Percentiles rank a stretch among this genome's conserved stretches.
Evolutionary conservation across 1,140 invertebrate genomes (phyloP).

Genomic region (Atta colombica): DNA sequence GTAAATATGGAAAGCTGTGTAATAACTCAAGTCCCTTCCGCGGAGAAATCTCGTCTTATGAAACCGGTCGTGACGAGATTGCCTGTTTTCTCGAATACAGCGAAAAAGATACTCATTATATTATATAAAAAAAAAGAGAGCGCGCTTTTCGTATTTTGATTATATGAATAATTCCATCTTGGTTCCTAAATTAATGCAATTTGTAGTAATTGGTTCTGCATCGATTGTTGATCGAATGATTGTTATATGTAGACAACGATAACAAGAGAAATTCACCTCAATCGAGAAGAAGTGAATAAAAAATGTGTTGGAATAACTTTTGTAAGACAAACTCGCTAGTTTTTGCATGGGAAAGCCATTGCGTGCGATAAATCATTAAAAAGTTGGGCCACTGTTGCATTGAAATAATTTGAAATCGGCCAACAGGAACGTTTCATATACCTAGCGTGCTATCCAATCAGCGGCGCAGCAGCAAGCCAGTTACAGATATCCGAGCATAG

Average conservation of each 20-base stretch:
- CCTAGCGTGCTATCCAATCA: slow-evolving; percentile 75
- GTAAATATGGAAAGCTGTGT: slow-evolving; percentile 42
- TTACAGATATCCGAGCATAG: slow-evolving; percentile 80
- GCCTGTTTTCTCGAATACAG: neutral
- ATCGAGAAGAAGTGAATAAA: slow-evolving; percentile 1
- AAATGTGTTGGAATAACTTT: neutral
- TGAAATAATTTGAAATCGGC: slow-evolving; percentile 66
- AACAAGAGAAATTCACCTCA: neutral
- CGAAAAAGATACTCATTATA: neutral
- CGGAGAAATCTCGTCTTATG: slow-evolving; percentile 38
- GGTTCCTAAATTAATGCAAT: neutral
- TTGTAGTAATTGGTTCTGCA: neutral
- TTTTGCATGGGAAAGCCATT: neutral
- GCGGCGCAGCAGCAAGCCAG: slow-evolving; percentile 79
- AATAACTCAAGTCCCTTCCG: slow-evolving; percentile 29
- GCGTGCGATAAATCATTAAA: slow-evolving; percentile 56
- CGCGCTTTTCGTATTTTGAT: slow-evolving; percentile 2
- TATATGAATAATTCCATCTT: neutral
- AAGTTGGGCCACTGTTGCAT: slow-evolving; percentile 67
- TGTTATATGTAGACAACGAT: too few species aligned
- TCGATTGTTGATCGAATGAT: neutral
- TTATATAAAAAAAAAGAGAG: neutral
- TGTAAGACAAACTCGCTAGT: slow-evolving; percentile 4
- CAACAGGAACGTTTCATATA: slow-evolving; percentile 54
- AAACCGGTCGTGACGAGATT: slow-evolving; percentile 55